Percentiles rank a stretch among this genome's conserved stretches.
phyloP scores from a whole-genome alignment of 2,797 vertebrate genomes.

The Rhinichthys osculus region DNA sequence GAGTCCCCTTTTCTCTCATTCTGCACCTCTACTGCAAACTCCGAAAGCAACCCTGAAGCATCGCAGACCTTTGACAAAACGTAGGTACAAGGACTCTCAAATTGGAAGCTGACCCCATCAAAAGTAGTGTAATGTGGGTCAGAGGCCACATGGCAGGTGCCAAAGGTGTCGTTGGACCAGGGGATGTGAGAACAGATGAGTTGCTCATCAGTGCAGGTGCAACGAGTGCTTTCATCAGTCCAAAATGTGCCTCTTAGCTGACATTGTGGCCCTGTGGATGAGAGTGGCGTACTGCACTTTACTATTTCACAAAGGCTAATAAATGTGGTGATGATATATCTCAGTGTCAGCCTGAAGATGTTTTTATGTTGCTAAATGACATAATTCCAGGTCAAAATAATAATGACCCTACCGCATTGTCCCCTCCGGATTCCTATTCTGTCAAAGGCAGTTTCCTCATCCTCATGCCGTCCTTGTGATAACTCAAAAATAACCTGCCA shows the following conservation, averaged over 20 bases:
- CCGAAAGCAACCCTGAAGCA: slow-evolving; percentile 65
- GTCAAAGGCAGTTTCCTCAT: slow-evolving; percentile 72
- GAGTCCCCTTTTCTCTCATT: slow-evolving; percentile 66
- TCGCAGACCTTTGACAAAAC: slow-evolving; percentile 80
- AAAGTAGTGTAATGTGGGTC: slow-evolving; percentile 83
- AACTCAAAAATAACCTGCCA: slow-evolving; percentile 79
- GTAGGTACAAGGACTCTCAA: slow-evolving; percentile 82
- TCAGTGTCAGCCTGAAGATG: not conserved
- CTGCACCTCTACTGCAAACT: slow-evolving; percentile 77
- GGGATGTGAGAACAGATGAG: slow-evolving; percentile 71
- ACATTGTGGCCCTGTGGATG: slow-evolving; percentile 76
- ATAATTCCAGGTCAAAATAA: not conserved
- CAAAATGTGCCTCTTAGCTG: slow-evolving; percentile 75
- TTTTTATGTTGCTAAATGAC: not conserved
- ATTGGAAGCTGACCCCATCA: slow-evolving; percentile 79
- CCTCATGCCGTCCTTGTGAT: slow-evolving; percentile 66
- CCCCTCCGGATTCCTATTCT: slow-evolving; percentile 76
- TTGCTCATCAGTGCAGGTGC: slow-evolving; percentile 71
- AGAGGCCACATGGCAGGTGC: slow-evolving; percentile 78
- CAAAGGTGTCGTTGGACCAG: slow-evolving; percentile 65
- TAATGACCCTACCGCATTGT: slow-evolving; percentile 70
- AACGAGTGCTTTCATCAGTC: slow-evolving; percentile 80
- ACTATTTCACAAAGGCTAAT: not conserved
- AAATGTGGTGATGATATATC: not conserved
- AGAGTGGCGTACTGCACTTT: not conserved